Percentiles rank a stretch among this genome's conserved stretches.
phyloP scores from a whole-genome alignment of 2,113 vertebrate genomes.

The Phalacrocorax brasilianus region DNA sequence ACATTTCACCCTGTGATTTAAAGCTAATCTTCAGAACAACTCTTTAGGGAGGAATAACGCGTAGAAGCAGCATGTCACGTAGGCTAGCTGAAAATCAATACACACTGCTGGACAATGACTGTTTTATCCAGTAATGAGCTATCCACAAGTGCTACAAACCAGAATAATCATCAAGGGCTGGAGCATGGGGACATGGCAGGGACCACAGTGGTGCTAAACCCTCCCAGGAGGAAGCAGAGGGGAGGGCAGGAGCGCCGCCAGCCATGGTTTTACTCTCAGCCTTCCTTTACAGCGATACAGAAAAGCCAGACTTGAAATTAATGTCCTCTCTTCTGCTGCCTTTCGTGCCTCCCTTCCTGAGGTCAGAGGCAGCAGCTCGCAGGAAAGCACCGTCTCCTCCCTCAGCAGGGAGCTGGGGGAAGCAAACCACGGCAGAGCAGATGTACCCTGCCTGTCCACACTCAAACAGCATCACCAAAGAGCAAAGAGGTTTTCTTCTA shows the following conservation, averaged over 20 bases:
- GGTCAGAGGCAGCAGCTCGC: not conserved
- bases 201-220: not conserved
- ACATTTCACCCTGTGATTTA: not conserved
- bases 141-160: conserved; percentile 5
- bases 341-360: not conserved
- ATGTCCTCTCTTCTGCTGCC: not conserved
- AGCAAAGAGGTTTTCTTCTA: not conserved
- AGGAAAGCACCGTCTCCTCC: not conserved
- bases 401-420: not conserved
- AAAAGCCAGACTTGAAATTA: not conserved
- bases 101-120: not conserved
- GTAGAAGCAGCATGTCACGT: not conserved
- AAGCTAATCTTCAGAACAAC: not conserved
- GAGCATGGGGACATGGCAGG: not conserved
- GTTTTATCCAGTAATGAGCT: conserved; percentile 37
- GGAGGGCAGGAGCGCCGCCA: not conserved
- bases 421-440: not conserved
- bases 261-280: not conserved
- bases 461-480: not conserved
- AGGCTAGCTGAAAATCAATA: conserved; percentile 35
- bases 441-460: not conserved
- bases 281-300: not conserved
- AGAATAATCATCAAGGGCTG: conserved; percentile 2
- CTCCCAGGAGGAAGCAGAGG: not conserved
- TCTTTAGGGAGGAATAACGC: not conserved